Evolutionary conservation across 1,140 invertebrate species (phyloP), one percentile per base, ranked within the genome.

Genomic region (Bilobella aurantiaca): DNA sequence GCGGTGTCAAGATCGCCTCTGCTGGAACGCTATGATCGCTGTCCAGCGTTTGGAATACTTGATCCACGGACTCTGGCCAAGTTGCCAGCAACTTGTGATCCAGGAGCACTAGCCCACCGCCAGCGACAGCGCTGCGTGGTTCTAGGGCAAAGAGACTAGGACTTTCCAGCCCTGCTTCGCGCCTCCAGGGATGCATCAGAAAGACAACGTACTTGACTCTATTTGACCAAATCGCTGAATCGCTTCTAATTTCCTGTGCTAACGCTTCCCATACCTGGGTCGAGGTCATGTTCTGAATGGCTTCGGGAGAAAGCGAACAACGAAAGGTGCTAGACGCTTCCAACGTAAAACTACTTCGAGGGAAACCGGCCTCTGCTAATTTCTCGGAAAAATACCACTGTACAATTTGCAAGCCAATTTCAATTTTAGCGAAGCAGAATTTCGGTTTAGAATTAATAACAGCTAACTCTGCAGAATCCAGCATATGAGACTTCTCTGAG

Each of bases 371-470:
- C 75, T 93, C 89, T 63, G 82, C 81, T n/a, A 96, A 77, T 75
- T 93, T 94, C 76, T 95, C 90, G 0, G 90, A 90, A 67, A 87
- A 89, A 67, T 96, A 80, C 65, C 86, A 85, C 78, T 97, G 93
- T 53, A 95, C 82, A 30, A 96, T 77, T 73, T 87, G 84, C 14
- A 87, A 83, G 34, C 87, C 89, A 21, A 93, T 76, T 62, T 83
- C 82, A 73, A 96, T 91, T 62, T 70, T 70, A 8, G 5, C 23
- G 21, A 5, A 53, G 49, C 8, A 12, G 8, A 42, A 42, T 8
- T 42, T n/a, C n/a, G n/a, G n/a, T n/a, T n/a, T n/a, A n/a, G n/a
- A n/a, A n/a, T n/a, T n/a, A n/a, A n/a, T n/a, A n/a, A n/a, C n/a
- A n/a, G n/a, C n/a, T n/a, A n/a, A n/a, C n/a, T n/a, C n/a, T n/a